Conservation (phyloP, 1,140 invertebrate species). For the Brachionus asplanchnoidis region DNA sequence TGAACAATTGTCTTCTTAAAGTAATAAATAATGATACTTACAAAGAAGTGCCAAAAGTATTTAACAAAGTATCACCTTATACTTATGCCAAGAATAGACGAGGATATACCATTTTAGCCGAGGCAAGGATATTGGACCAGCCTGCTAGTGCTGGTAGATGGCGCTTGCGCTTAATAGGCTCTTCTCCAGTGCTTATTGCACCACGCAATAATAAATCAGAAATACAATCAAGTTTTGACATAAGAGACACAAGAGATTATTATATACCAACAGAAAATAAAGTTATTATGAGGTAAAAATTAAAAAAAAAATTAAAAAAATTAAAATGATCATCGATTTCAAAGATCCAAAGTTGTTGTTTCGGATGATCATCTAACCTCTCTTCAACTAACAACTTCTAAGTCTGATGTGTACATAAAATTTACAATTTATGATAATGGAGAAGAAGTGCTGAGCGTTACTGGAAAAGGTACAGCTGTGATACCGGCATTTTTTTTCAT, state of each 20-base stretch:
- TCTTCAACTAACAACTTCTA: constrained; percentile 55
- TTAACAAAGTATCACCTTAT: constrained; percentile 55
- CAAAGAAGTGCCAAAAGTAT: constrained; percentile 53
- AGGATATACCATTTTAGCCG: constrained; percentile 56
- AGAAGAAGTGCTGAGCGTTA: constrained; percentile 49
- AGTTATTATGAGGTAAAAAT: constrained; percentile 48
- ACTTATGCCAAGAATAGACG: constrained; percentile 56
- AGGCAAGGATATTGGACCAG: constrained; percentile 50
- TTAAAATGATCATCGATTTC: not conserved
- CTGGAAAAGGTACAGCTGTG: constrained; percentile 54
- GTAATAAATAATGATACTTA: constrained; percentile 57
- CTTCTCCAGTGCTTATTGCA: constrained; percentile 49
- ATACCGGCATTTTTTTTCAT: constrained; percentile 53
- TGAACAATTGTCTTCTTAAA: constrained; percentile 52
- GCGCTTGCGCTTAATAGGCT: constrained; percentile 56
- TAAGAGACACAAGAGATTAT: constrained; percentile 53
- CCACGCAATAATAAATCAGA: constrained; percentile 46
- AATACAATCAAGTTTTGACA: constrained; percentile 50
- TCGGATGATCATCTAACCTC: constrained; percentile 54
- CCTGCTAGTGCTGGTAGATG: constrained; percentile 49
- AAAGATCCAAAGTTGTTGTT: constrained; percentile 53
- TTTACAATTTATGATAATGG: constrained; percentile 53
- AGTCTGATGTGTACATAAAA: constrained; percentile 53
- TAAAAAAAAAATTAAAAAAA: not conserved
- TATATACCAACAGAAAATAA: constrained; percentile 54